Evolutionary conservation across 1,140 invertebrate genomes (phyloP).

Genomic region (Zeugodacus cucurbitae): DNA sequence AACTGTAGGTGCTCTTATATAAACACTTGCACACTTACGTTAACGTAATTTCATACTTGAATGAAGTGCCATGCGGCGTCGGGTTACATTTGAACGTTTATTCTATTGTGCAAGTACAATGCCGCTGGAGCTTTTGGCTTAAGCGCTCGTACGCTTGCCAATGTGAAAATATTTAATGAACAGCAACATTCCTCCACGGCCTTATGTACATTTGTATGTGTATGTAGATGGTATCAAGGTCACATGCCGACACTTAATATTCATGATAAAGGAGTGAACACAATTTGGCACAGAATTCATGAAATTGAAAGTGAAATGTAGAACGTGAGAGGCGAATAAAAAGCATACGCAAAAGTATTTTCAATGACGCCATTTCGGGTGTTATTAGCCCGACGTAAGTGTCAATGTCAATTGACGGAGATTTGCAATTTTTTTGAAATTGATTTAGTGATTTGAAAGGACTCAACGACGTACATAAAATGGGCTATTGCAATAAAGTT

Average conservation of each 20-base stretch:
- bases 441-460: neutral
- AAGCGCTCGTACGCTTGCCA: neutral
- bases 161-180: constrained; percentile 21
- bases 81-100: neutral
- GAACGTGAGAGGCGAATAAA: neutral
- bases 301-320: neutral
- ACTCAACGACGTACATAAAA: neutral
- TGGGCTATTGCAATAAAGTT: neutral
- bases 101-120: neutral
- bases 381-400: neutral
- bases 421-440: neutral
- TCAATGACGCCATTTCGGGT: neutral
- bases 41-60: neutral
- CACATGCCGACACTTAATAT: constrained; percentile 18
- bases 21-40: neutral
- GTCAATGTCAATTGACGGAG: neutral
- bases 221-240: neutral
- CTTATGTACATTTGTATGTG: neutral
- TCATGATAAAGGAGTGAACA: neutral
- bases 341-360: neutral
- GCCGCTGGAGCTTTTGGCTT: neutral
- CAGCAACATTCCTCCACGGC: neutral
- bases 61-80: neutral
- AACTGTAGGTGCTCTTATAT: too few relatives aligned
- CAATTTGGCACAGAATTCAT: neutral